phyloP scores from a whole-genome alignment of 1,140 invertebrate species.

The Megalonaias nervosa region DNA sequence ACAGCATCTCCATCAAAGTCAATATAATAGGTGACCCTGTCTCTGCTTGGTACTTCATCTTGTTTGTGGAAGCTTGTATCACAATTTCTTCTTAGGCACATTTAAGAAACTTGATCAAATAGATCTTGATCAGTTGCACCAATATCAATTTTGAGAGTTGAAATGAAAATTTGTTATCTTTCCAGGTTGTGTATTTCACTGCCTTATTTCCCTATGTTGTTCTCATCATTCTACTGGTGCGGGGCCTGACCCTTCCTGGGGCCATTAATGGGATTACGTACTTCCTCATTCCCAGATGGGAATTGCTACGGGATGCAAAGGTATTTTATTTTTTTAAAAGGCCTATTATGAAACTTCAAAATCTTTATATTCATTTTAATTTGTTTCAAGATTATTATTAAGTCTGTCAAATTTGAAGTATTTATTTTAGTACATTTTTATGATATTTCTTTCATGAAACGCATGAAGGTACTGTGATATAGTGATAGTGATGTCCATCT shows the following conservation, averaged over 20 bases:
- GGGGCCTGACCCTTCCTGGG: conserved; percentile 68
- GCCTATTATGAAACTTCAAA: too few relatives aligned
- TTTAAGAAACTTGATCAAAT: not conserved
- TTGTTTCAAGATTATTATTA: too few relatives aligned
- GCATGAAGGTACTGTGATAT: too few relatives aligned
- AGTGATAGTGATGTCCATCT: too few relatives aligned
- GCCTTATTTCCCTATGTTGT: conserved; percentile 74
- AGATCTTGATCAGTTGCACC: not conserved
- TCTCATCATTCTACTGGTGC: conserved; percentile 69
- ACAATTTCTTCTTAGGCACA: too few relatives aligned
- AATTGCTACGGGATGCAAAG: conserved; percentile 85
- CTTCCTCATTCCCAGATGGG: conserved; percentile 88
- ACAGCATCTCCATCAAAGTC: not conserved
- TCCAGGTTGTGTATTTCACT: conserved; percentile 88
- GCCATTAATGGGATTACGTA: conserved; percentile 75
- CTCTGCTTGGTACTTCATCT: not conserved
- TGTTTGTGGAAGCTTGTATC: not conserved
- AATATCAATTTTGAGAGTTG: not conserved
- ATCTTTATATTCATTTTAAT: too few relatives aligned
- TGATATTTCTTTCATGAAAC: too few relatives aligned
- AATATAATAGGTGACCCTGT: not conserved
- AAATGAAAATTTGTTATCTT: conserved; percentile 72
- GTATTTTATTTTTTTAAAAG: conserved; percentile 65
- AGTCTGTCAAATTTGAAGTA: too few relatives aligned
- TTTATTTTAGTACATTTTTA: too few relatives aligned